These are phyloP conservation scores for Agelas oroides DNA, from an alignment of 37 sponge, comb jelly and placozoan genomes.

Conservation along the genomic window DNA sequence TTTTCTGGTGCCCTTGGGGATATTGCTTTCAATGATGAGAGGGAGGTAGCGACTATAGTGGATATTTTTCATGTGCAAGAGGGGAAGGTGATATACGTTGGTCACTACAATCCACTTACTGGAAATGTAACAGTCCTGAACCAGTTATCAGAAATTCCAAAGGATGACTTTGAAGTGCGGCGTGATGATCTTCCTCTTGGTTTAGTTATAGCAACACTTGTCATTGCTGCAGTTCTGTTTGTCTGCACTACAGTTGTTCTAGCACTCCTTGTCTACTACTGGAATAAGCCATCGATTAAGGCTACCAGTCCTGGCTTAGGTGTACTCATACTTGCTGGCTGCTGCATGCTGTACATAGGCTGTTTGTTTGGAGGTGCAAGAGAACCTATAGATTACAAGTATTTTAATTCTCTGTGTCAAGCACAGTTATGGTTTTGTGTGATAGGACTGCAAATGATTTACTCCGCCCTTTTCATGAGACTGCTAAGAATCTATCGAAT, in stretches of 20 bases:
- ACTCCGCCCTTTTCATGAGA: constrained; percentile 28
- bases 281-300: constrained; percentile 22
- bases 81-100: too few relatives aligned
- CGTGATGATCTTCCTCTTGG: too few relatives aligned
- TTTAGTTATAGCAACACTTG: not conserved
- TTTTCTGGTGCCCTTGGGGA: too few relatives aligned
- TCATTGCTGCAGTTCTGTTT: not conserved
- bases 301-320: constrained; percentile 49
- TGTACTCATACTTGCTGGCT: constrained; percentile 32
- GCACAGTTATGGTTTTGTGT: constrained; percentile 9
- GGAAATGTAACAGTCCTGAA: too few relatives aligned
- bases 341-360: constrained; percentile 29
- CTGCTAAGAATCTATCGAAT: constrained; percentile 32
- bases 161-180: too few relatives aligned
- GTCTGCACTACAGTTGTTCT: constrained; percentile 11
- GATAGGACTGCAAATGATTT: constrained; percentile 35
- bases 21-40: too few relatives aligned
- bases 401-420: constrained; percentile 10
- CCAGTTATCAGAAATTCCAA: too few relatives aligned
- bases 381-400: not conserved
- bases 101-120: too few relatives aligned
- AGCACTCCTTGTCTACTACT: constrained; percentile 11
- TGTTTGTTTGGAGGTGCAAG: not conserved
- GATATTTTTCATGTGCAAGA: too few relatives aligned
- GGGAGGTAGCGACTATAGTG: too few relatives aligned